phyloP scores from a whole-genome alignment of 2,888 invertebrate species.

The Elmis aenea region DNA sequence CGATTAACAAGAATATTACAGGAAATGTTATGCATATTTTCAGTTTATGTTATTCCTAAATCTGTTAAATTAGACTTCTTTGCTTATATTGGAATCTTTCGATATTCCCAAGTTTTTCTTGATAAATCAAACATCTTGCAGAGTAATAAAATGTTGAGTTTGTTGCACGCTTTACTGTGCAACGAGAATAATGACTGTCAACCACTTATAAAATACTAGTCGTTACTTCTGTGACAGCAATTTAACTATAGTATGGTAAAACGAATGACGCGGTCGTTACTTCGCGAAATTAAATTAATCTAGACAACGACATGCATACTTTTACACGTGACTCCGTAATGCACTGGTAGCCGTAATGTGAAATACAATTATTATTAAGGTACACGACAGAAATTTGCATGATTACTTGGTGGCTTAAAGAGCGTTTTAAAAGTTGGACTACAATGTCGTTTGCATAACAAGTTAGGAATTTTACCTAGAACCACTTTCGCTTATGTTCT shows the following conservation, averaged over 20 bases:
- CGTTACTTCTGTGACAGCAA: no score
- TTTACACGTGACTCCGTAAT: constrained; percentile 18
- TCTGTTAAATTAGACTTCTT: no score
- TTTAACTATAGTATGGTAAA: no score
- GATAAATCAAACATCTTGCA: no score
- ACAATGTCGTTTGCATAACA: constrained; percentile 47
- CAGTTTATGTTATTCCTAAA: no score
- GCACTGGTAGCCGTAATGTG: constrained; percentile 17
- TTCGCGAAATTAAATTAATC: constrained; percentile 17
- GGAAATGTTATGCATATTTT: no score
- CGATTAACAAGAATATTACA: no score
- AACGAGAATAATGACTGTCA: not conserved
- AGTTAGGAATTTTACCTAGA: constrained; percentile 35
- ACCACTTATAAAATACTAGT: not conserved
- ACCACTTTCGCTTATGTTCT: constrained; percentile 41
- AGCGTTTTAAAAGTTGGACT: constrained; percentile 46
- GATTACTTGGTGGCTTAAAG: constrained; percentile 41
- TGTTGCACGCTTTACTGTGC: no score
- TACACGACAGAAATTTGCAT: constrained; percentile 35
- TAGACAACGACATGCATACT: constrained; percentile 15
- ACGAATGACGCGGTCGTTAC: no score
- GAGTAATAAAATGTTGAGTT: no score
- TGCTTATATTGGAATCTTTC: no score
- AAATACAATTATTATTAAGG: constrained; percentile 29
- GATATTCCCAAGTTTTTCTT: no score